These are phyloP conservation scores for Peromyscus melanophrys DNA, from an alignment of 2,797 vertebrate genomes.

Conservation along the genomic window DNA sequence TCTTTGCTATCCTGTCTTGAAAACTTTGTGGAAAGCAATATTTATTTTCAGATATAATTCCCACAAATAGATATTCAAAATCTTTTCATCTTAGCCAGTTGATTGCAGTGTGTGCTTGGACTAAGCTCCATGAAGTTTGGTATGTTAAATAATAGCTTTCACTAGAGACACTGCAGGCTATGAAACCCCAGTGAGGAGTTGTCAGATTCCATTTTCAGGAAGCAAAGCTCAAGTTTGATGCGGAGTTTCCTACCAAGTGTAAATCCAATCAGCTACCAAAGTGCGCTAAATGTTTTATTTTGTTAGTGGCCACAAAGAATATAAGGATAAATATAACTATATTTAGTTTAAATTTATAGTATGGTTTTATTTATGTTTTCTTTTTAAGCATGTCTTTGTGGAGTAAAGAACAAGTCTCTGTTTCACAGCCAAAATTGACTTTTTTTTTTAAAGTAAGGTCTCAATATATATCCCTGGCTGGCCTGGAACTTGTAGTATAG, in stretches of 20 bases:
- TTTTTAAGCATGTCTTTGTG: conserved; percentile 67
- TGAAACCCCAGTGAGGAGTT: conserved; percentile 22
- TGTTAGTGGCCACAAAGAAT: conserved; percentile 73
- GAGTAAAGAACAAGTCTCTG: conserved; percentile 63
- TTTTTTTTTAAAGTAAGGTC: not conserved
- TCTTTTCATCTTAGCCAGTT: conserved; percentile 48
- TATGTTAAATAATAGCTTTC: conserved; percentile 69
- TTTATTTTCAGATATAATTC: conserved; percentile 51
- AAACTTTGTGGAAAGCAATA: conserved; percentile 73
- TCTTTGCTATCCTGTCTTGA: conserved; percentile 55
- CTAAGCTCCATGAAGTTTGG: conserved; percentile 63
- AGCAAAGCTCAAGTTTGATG: conserved; percentile 49
- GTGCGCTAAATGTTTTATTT: conserved; percentile 76
- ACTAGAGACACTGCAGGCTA: not conserved
- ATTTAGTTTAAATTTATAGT: conserved; percentile 70
- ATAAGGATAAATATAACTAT: conserved; percentile 69
- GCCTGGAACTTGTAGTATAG: not conserved
- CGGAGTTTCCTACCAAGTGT: conserved; percentile 67
- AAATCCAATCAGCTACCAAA: conserved; percentile 53
- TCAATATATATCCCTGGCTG: not conserved
- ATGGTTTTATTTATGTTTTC: conserved; percentile 24
- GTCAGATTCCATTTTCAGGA: conserved; percentile 76
- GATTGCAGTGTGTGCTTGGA: not conserved
- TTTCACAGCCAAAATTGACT: conserved; percentile 33
- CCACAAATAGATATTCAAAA: conserved; percentile 46